These are phyloP conservation scores for Colletes collaris DNA, from an alignment of 2,888 invertebrate genomes.

Conservation along the genomic window DNA sequence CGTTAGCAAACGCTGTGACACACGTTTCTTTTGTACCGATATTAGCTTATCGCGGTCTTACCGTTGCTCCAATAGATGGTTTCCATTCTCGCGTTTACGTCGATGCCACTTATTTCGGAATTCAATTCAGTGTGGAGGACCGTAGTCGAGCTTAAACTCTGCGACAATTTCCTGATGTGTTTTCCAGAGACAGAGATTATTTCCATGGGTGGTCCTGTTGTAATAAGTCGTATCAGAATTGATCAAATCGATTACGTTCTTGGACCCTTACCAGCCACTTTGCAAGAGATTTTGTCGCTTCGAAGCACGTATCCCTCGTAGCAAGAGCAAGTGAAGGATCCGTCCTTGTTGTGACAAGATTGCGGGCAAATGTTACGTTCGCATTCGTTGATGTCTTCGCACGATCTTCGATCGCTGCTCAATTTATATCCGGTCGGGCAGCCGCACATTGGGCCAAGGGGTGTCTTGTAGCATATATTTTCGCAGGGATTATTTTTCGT, in stretches of 20 bases:
- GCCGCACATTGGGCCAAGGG: constrained; percentile 87
- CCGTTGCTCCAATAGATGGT: constrained; percentile 84
- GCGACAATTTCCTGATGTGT: constrained; percentile 76
- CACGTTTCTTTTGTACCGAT: too few species aligned
- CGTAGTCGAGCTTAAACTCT: constrained; percentile 68
- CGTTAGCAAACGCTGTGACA: too few species aligned
- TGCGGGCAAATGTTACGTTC: constrained; percentile 87
- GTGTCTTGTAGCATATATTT: constrained; percentile 87
- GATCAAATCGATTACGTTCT: neutral
- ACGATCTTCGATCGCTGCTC: constrained; percentile 84
- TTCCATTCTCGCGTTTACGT: constrained; percentile 83
- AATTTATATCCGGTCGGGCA: constrained; percentile 87
- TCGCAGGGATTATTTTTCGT: constrained; percentile 83
- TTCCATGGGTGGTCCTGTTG: constrained; percentile 78
- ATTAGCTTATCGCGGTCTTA: constrained; percentile 49
- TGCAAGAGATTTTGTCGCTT: constrained; percentile 88
- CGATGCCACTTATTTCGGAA: constrained; percentile 84
- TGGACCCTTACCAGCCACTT: constrained; percentile 84
- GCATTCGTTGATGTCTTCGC: constrained; percentile 91
- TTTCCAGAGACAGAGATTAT: constrained; percentile 74
- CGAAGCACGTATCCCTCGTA: constrained; percentile 85
- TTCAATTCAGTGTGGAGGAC: constrained; percentile 69
- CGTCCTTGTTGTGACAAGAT: constrained; percentile 85
- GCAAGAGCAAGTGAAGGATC: constrained; percentile 86
- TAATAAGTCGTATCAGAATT: neutral